phyloP scores from a whole-genome alignment of 1,140 invertebrate species.

The Cotesia chilonis region DNA sequence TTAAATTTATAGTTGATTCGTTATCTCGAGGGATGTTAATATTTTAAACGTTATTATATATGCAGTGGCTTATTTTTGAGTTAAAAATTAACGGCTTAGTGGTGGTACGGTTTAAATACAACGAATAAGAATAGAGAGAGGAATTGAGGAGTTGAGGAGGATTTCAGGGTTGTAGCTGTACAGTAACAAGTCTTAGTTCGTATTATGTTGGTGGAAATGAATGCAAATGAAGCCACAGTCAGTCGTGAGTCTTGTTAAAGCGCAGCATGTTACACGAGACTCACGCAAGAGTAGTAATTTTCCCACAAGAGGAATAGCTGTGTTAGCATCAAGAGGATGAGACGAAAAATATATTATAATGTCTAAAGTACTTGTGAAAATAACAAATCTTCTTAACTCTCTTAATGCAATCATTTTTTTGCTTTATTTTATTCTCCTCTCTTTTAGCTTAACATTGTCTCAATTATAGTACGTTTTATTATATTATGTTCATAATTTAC shows the following conservation, averaged over 20 bases:
- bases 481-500: not conserved
- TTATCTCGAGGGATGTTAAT: too few species aligned
- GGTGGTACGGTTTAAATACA: not conserved
- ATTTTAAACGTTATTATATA: too few species aligned
- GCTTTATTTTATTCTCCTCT: not conserved
- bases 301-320: constrained; percentile 10
- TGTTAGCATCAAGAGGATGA: constrained; percentile 15
- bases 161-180: constrained; percentile 26
- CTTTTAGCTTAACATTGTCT: not conserved
- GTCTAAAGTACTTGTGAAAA: constrained; percentile 32
- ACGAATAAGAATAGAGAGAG: not conserved
- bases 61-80: too few species aligned
- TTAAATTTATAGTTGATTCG: too few species aligned
- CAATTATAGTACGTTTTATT: constrained; percentile 2
- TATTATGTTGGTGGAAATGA: constrained; percentile 43
- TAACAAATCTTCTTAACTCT: constrained; percentile 43
- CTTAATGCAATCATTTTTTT: constrained; percentile 9
- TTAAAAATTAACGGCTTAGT: too few species aligned
- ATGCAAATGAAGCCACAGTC: constrained; percentile 49
- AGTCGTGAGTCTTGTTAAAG: constrained; percentile 47
- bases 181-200: constrained; percentile 27
- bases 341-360: constrained; percentile 7
- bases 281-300: constrained; percentile 19
- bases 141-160: not conserved
- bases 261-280: constrained; percentile 40